Conservation (phyloP, 2,888 invertebrate species). For the Parascotia fuliginaria region DNA sequence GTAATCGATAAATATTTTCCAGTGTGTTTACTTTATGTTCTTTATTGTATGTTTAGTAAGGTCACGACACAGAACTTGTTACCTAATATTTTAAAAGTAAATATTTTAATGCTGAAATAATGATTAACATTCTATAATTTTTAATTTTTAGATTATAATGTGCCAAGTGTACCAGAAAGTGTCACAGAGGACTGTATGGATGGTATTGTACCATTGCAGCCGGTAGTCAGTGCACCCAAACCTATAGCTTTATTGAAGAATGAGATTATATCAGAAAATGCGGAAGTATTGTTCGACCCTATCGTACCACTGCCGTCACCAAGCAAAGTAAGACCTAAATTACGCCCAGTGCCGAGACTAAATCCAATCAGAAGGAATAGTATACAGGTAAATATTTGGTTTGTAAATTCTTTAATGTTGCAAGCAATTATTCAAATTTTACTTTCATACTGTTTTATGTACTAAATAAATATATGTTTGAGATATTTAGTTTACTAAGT, state of each 20-base stretch:
- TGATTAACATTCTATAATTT: neutral
- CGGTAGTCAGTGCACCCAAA: conserved; percentile 57
- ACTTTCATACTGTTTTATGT: too few species aligned
- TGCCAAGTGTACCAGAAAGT: conserved; percentile 68
- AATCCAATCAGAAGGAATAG: conserved; percentile 88
- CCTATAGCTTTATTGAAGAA: conserved; percentile 71
- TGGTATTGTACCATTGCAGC: conserved; percentile 73
- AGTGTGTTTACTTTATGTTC: too few species aligned
- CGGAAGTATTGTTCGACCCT: conserved; percentile 78
- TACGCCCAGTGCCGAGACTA: conserved; percentile 89
- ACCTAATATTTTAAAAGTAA: neutral
- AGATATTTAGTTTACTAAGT: too few species aligned
- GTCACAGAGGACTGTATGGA: conserved; percentile 66
- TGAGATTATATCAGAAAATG: conserved; percentile 79
- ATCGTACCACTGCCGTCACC: conserved; percentile 84
- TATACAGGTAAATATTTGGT: conserved; percentile 70
- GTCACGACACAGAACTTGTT: too few species aligned
- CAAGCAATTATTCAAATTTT: too few species aligned
- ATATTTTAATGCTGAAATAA: neutral
- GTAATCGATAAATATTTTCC: too few species aligned
- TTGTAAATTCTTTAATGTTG: neutral
- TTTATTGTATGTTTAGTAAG: too few species aligned
- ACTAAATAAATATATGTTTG: too few species aligned
- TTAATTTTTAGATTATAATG: conserved; percentile 60
- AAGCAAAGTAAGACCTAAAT: conserved; percentile 88